These are phyloP conservation scores for Melanotaenia boesemani DNA, from an alignment of 2,797 vertebrate species.

Conservation along the genomic window DNA sequence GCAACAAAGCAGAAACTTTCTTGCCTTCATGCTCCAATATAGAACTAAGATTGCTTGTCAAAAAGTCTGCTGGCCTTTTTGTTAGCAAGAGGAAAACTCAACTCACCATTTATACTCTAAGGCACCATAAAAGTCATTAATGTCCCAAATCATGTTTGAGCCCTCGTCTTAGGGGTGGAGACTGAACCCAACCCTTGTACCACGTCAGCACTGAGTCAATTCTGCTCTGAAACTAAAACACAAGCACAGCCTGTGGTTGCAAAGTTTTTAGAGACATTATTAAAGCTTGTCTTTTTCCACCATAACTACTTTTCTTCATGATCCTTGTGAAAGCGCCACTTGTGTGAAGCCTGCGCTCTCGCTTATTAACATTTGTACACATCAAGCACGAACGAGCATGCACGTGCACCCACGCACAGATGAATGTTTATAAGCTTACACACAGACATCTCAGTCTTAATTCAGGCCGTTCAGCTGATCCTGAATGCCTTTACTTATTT, in stretches of 20 bases:
- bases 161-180: conserved; percentile 64
- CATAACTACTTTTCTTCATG: conserved; percentile 59
- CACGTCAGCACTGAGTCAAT: conserved; percentile 82
- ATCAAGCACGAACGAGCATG: conserved; percentile 25
- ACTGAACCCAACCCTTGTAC: conserved; percentile 59
- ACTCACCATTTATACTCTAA: conserved; percentile 54
- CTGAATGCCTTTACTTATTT: conserved; percentile 78
- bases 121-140: conserved; percentile 72
- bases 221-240: conserved; percentile 67
- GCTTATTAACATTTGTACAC: conserved; percentile 79
- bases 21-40: background rate
- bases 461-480: conserved; percentile 76
- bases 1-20: conserved; percentile 16
- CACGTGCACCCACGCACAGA: conserved; percentile 24
- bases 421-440: conserved; percentile 47
- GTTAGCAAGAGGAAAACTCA: conserved; percentile 25
- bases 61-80: conserved; percentile 29
- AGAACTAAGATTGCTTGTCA: conserved; percentile 22
- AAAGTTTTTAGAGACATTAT: conserved; percentile 65
- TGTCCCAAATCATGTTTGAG: conserved; percentile 51
- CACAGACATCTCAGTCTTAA: conserved; percentile 72
- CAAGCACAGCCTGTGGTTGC: conserved; percentile 70
- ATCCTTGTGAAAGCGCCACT: conserved; percentile 80
- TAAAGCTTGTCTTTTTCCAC: conserved; percentile 78
- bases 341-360: conserved; percentile 75